These are phyloP conservation scores for Cephalopachus bancanus DNA, from an alignment of 2,797 vertebrate genomes.

Conservation along the genomic window DNA sequence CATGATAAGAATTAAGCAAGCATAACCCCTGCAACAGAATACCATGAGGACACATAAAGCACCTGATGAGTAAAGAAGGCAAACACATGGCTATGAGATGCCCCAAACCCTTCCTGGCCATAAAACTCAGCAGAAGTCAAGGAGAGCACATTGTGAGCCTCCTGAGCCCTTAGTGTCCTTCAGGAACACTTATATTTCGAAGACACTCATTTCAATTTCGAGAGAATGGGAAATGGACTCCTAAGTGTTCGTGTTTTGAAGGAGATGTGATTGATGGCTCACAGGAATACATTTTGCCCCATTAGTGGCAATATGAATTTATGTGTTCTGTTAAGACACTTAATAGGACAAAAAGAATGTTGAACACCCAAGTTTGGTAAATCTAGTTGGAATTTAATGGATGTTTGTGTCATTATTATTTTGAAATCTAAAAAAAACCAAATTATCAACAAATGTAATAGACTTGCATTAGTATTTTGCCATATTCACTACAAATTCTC, in stretches of 20 bases:
- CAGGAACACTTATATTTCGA: background rate
- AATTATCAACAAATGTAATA: too few relatives aligned
- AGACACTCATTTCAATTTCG: background rate
- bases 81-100: background rate
- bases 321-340: background rate
- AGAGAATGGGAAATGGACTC: background rate
- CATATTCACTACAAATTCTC: background rate
- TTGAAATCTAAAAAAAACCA: background rate
- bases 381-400: background rate
- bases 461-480: background rate
- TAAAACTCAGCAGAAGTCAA: background rate
- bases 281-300: background rate
- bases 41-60: fast-evolving
- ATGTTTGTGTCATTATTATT: background rate
- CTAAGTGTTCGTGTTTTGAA: background rate
- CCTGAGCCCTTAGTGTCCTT: too few relatives aligned
- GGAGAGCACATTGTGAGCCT: background rate
- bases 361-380: background rate
- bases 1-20: background rate
- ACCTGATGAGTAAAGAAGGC: background rate
- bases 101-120: too few relatives aligned
- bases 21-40: background rate
- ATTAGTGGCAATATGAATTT: background rate
- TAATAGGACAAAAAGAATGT: background rate
- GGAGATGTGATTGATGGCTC: background rate